Percentiles rank a stretch among this genome's conserved stretches.
These are phyloP conservation scores for Agrotis ipsilon DNA, from an alignment of 2,888 invertebrate genomes.

Conservation along the genomic window DNA sequence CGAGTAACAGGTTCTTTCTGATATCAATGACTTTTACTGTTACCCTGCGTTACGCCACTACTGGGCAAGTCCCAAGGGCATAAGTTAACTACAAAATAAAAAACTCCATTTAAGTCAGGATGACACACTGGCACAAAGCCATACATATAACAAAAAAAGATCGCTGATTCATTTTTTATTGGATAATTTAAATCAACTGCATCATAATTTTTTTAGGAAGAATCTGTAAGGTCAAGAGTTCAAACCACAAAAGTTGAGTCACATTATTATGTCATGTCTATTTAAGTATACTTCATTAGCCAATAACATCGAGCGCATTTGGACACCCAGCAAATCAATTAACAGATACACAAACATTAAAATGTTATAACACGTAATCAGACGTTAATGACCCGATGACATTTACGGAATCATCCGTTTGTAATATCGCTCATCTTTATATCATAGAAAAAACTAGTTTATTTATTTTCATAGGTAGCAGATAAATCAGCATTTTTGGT, in stretches of 20 bases:
- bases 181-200: neutral
- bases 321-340: constrained; percentile 21
- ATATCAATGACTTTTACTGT: no score
- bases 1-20: no score
- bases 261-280: neutral
- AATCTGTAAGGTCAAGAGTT: neutral
- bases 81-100: neutral
- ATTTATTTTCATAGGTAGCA: neutral
- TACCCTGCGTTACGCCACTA: no score
- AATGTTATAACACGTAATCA: constrained; percentile 16
- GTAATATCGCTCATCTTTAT: constrained; percentile 7
- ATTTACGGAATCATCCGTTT: constrained; percentile 6
- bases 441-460: neutral
- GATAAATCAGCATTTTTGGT: no score
- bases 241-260: neutral
- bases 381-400: constrained; percentile 16
- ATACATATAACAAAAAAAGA: constrained; percentile 13
- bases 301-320: constrained; percentile 20
- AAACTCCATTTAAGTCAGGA: neutral
- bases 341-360: constrained; percentile 11
- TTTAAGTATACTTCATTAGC: neutral
- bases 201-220: neutral
- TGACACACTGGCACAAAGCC: no score
- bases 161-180: neutral
- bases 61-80: no score